phyloP scores from a whole-genome alignment of 2,888 invertebrate species.

The Callosobruchus maculatus region DNA sequence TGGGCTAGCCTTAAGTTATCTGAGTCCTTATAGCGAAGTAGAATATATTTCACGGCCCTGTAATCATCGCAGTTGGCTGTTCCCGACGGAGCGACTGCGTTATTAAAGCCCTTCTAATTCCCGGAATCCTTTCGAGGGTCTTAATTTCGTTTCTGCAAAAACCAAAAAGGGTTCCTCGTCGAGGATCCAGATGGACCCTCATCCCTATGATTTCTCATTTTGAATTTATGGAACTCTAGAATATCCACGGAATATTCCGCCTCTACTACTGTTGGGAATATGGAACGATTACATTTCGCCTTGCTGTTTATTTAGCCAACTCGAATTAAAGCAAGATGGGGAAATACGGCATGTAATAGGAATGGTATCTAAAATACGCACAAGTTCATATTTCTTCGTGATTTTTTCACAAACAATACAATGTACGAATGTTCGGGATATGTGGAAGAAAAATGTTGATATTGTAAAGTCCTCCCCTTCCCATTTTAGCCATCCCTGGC shows the following conservation, averaged over 20 bases:
- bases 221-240: background rate
- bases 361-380: too few relatives aligned
- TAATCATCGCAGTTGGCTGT: background rate
- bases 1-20: background rate
- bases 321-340: too few relatives aligned
- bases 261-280: background rate
- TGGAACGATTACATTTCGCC: background rate
- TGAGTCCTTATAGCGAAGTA: background rate
- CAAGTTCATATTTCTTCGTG: too few relatives aligned
- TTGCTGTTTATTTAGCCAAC: too few relatives aligned
- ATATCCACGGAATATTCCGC: background rate
- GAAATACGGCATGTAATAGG: too few relatives aligned
- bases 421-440: too few relatives aligned
- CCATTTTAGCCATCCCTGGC: too few relatives aligned
- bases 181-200: background rate
- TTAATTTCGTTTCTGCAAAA: constrained; percentile 10
- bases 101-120: constrained; percentile 2
- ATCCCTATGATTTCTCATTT: background rate
- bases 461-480: too few relatives aligned
- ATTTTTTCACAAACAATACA: too few relatives aligned
- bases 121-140: constrained; percentile 10
- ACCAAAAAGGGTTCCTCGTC: constrained; percentile 5
- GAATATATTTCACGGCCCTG: background rate
- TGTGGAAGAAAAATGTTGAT: too few relatives aligned
- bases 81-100: background rate